These are phyloP conservation scores for Erethizon dorsatum DNA, from an alignment of 2,797 vertebrate species.

Conservation along the genomic window DNA sequence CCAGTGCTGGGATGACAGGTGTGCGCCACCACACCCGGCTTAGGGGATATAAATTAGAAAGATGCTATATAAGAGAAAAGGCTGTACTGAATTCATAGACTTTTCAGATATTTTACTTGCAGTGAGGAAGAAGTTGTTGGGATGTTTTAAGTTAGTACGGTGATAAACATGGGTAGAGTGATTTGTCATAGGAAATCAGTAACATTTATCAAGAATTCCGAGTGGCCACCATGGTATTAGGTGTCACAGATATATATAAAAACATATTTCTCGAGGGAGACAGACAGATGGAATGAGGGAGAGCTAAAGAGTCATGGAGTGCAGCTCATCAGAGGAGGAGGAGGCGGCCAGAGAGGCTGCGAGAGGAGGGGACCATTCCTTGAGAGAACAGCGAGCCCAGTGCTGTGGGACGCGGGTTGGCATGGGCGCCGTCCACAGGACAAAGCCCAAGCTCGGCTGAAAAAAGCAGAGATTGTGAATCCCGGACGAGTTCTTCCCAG, in stretches of 20 bases:
- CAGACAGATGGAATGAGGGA: neutral
- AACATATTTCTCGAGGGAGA: neutral
- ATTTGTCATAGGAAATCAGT: neutral
- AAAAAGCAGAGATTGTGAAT: neutral
- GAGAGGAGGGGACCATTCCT: neutral
- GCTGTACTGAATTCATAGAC: neutral
- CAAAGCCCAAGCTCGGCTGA: neutral
- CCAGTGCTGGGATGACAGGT: neutral
- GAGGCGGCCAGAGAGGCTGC: fast-evolving
- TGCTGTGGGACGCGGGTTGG: neutral
- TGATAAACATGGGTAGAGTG: neutral
- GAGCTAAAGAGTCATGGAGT: neutral
- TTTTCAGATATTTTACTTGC: conserved; percentile 42
- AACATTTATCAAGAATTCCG: neutral
- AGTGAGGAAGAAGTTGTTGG: neutral
- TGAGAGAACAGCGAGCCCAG: neutral
- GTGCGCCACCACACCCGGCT: neutral
- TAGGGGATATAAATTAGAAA: neutral
- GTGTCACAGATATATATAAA: neutral
- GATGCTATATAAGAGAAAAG: neutral
- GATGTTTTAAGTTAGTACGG: neutral
- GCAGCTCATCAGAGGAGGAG: neutral
- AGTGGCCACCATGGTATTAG: neutral
- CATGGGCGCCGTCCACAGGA: fast-evolving
- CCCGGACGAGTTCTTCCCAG: neutral